These are phyloP conservation scores for Esox masquinongy DNA, from an alignment of 2,797 vertebrate genomes.

Conservation along the genomic window DNA sequence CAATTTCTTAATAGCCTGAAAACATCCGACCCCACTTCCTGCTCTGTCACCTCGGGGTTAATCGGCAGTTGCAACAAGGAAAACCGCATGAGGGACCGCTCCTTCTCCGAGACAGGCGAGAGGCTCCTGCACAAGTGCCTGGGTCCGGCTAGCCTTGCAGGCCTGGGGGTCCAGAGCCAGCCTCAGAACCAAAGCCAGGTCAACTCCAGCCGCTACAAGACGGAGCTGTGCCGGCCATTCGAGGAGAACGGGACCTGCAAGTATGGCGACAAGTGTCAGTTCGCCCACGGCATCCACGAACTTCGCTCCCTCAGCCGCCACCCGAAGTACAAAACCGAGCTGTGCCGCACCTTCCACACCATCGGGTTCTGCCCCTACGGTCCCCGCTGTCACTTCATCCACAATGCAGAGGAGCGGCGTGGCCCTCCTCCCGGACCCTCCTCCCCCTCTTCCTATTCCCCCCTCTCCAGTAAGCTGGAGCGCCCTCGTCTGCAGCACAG, in stretches of 20 bases:
- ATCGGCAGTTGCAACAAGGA: conserved; percentile 84
- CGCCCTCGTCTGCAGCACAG: conserved; percentile 95
- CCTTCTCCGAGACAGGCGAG: conserved; percentile 94
- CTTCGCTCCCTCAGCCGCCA: conserved; percentile 90
- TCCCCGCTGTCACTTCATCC: conserved; percentile 93
- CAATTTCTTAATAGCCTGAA: conserved; percentile 92
- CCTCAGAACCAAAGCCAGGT: conserved; percentile 78
- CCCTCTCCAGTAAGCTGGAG: conserved; percentile 78
- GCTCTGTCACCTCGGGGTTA: conserved; percentile 76
- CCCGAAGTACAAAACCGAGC: conserved; percentile 94
- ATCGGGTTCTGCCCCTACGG: conserved; percentile 94
- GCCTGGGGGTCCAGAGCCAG: conserved; percentile 72
- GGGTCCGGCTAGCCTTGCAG: conserved; percentile 71
- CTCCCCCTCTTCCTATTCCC: conserved; percentile 68
- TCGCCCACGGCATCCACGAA: conserved; percentile 90
- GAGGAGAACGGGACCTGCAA: conserved; percentile 93
- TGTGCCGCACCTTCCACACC: conserved; percentile 95
- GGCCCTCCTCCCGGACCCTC: conserved; percentile 69
- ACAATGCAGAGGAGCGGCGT: conserved; percentile 90
- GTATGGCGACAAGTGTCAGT: conserved; percentile 93
- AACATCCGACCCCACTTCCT: conserved; percentile 79
- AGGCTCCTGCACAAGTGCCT: conserved; percentile 86
- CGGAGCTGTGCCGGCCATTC: conserved; percentile 90
- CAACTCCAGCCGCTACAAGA: conserved; percentile 95
- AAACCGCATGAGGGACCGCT: conserved; percentile 92